Evolutionary conservation across 1,140 invertebrate genomes (phyloP).

Genomic region (Triops cancriformis): DNA sequence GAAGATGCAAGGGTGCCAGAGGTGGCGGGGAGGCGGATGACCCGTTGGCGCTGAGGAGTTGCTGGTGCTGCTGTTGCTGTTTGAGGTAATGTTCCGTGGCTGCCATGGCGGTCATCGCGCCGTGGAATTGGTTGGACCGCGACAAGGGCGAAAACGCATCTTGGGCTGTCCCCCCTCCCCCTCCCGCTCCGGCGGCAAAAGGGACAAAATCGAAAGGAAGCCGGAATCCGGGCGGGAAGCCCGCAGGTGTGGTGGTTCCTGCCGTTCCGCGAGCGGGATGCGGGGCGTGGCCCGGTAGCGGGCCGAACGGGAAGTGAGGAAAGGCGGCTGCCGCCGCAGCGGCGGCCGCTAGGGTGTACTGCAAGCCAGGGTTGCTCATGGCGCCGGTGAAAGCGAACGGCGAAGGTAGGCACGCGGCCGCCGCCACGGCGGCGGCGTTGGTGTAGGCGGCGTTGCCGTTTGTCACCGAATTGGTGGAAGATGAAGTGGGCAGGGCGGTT

Average conservation of each 20-base stretch:
- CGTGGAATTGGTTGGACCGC: slow-evolving; percentile 16
- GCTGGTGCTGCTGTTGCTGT: slow-evolving; percentile 21
- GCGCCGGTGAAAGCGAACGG: slow-evolving; percentile 13
- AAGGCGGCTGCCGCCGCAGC: slow-evolving; percentile 20
- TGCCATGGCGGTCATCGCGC: background rate
- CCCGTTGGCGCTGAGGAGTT: background rate
- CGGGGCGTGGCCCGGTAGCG: slow-evolving; percentile 21
- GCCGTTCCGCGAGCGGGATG: background rate
- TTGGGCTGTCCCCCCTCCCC: background rate
- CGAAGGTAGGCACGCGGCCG: slow-evolving; percentile 9
- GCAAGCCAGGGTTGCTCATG: background rate
- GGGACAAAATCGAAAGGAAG: slow-evolving; percentile 17
- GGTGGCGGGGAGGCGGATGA: too few species aligned
- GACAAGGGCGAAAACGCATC: slow-evolving; percentile 18
- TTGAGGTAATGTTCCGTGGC: slow-evolving; percentile 17
- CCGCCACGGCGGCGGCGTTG: background rate
- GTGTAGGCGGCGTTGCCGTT: background rate
- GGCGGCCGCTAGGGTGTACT: background rate
- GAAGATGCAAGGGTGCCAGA: background rate
- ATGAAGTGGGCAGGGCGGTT: background rate
- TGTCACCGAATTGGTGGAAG: slow-evolving; percentile 14
- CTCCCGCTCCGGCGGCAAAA: background rate
- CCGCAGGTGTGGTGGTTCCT: background rate
- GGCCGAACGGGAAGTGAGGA: slow-evolving; percentile 21
- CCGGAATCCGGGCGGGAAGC: slow-evolving; percentile 20